A percentile compares a stretch with the other conserved stretches of the same genome.
Conservation (phyloP, 2,888 invertebrate genomes). For the Luffia ferchaultella region DNA sequence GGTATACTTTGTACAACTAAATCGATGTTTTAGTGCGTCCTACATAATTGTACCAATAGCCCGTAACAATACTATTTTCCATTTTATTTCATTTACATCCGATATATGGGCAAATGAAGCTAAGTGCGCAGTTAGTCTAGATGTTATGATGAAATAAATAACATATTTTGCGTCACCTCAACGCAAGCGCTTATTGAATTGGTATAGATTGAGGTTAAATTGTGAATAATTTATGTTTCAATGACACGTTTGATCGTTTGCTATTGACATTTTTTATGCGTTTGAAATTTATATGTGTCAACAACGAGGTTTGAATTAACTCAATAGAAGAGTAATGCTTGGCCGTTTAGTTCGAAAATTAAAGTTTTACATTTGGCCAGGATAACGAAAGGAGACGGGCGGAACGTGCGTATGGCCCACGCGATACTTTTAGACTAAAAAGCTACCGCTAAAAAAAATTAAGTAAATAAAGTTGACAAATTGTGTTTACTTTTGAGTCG, state of each 20-base stretch:
- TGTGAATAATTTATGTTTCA: background rate
- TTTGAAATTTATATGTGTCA: background rate
- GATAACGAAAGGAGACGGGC: too few relatives aligned
- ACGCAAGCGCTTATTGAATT: background rate
- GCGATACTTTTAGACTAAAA: too few relatives aligned
- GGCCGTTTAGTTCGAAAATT: too few relatives aligned
- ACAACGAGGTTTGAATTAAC: background rate
- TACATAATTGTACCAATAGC: background rate
- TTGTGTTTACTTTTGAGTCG: too few relatives aligned
- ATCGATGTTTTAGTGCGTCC: background rate
- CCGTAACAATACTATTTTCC: background rate
- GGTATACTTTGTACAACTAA: background rate
- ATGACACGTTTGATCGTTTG: background rate
- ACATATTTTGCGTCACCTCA: background rate
- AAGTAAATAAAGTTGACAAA: too few relatives aligned
- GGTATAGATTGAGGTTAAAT: background rate
- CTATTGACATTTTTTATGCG: background rate
- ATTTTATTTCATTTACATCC: too few relatives aligned
- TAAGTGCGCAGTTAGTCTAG: too few relatives aligned
- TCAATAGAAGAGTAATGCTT: too few relatives aligned
- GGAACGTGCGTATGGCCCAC: too few relatives aligned
- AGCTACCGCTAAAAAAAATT: too few relatives aligned
- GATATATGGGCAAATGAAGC: too few relatives aligned
- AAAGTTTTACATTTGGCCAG: too few relatives aligned
- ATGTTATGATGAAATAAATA: background rate